Percentiles rank a stretch among this genome's conserved stretches.
phyloP scores from a whole-genome alignment of 2,797 vertebrate genomes.

The Hippopotamyrus pictus region DNA sequence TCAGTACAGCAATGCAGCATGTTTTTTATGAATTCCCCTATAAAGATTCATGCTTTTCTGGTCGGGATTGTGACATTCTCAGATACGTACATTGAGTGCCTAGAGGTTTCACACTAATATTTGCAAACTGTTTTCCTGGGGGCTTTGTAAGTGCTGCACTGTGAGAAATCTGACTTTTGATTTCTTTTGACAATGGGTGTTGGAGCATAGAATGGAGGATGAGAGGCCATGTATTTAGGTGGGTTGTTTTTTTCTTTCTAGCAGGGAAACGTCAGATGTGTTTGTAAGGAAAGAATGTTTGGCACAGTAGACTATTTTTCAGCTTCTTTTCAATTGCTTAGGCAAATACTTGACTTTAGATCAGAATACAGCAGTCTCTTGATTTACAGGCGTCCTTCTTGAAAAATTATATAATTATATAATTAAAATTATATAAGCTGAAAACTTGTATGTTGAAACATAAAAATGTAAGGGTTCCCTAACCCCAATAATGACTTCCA shows the following conservation, averaged over 20 bases:
- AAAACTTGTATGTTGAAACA: no score
- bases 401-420: no score
- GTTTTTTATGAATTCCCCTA: background rate
- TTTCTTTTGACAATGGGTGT: background rate
- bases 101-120: background rate
- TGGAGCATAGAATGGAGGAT: background rate
- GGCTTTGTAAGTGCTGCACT: background rate
- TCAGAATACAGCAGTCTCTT: background rate
- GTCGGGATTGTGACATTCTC: background rate
- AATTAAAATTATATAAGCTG: background rate
- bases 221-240: background rate
- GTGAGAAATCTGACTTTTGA: background rate
- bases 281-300: background rate
- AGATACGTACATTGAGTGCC: background rate
- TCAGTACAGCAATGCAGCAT: background rate
- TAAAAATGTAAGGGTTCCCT: background rate
- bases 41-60: background rate
- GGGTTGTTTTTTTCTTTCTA: background rate
- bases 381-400: background rate
- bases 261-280: background rate
- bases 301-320: background rate
- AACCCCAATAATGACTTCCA: background rate
- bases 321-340: background rate
- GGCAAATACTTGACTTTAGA: background rate
- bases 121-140: background rate